Conservation (phyloP, 2,888 invertebrate genomes). For the Dioctria rufipes region DNA sequence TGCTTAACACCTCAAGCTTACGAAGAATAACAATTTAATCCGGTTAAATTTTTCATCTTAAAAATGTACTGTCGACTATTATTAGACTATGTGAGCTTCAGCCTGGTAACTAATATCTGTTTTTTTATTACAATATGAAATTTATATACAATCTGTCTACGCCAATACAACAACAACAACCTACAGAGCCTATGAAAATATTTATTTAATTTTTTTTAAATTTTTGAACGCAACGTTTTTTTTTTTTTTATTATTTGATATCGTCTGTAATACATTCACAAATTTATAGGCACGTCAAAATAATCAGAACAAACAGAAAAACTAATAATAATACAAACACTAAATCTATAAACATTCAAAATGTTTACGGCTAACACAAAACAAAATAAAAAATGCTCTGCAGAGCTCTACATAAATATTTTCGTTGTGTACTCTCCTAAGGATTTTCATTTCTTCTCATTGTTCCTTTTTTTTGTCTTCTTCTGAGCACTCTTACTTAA, state of each 20-base stretch:
- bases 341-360: constrained; percentile 43
- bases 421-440: constrained; percentile 30
- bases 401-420: constrained; percentile 19
- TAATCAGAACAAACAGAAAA: background rate
- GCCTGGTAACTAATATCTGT: too few species aligned
- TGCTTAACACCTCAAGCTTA: too few species aligned
- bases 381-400: constrained; percentile 22
- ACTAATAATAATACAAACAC: constrained; percentile 12
- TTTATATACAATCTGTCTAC: too few species aligned
- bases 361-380: constrained; percentile 30
- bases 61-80: too few species aligned
- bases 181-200: constrained; percentile 8
- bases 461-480: background rate
- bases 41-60: too few species aligned
- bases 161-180: background rate
- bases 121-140: too few species aligned
- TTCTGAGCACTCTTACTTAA: background rate
- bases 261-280: constrained; percentile 22
- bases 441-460: background rate
- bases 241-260: background rate
- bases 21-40: too few species aligned
- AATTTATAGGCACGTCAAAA: constrained; percentile 16
- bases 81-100: too few species aligned
- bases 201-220: background rate
- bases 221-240: constrained; percentile 14